Conservation (phyloP, 92 coral and sea anemone species). For the Palythoa grandiflora region DNA sequence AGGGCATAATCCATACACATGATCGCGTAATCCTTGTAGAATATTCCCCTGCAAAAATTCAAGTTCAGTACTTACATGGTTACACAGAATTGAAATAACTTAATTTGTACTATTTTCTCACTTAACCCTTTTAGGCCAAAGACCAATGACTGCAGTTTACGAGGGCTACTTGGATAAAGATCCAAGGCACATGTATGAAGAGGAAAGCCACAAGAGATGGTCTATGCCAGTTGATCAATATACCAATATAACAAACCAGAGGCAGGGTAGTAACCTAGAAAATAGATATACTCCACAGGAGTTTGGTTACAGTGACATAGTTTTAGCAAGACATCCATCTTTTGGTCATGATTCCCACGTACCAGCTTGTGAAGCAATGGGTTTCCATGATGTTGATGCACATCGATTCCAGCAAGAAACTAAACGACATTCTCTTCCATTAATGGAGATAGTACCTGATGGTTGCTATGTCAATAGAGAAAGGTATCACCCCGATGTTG, state of each 20-base stretch:
- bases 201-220: conserved; percentile 42
- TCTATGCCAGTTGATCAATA: conserved; percentile 35
- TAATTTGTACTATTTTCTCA: too few relatives aligned
- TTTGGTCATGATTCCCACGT: neutral
- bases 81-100: too few relatives aligned
- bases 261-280: neutral
- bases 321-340: neutral
- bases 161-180: conserved; percentile 20
- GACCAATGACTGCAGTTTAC: conserved; percentile 23
- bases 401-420: neutral
- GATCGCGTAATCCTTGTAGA: too few relatives aligned
- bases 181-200: neutral
- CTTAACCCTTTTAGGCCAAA: neutral
- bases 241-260: neutral
- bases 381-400: conserved; percentile 2
- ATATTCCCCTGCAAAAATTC: too few relatives aligned
- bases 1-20: too few relatives aligned
- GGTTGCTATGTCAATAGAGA: neutral
- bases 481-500: neutral
- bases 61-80: too few relatives aligned
- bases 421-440: neutral
- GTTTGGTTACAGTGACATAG: neutral
- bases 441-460: neutral
- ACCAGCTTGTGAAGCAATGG: neutral
- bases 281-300: conserved; percentile 1